Evolutionary conservation across 2,797 vertebrate species (phyloP), one percentile per base, ranked within the genome.

Genomic region (Podarcis lilfordi): DNA sequence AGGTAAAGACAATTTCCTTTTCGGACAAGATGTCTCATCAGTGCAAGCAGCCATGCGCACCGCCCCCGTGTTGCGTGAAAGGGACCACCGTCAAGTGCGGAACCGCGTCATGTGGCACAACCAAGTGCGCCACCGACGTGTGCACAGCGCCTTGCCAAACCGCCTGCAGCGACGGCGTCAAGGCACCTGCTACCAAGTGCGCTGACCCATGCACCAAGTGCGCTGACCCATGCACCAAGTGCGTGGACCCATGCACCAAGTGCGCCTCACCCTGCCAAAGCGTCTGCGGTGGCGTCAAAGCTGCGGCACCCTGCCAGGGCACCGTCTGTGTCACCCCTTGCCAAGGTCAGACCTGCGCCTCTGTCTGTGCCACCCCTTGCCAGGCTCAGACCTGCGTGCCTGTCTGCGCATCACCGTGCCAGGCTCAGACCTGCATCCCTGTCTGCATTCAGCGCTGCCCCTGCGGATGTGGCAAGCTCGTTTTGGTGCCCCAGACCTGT

Each of bases 91-190:
- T 45, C 9, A 80, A 45, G 15, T 81, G 50, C 10, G 43, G 2
- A 2, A 45, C 27, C 2, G 50, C 13, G 1, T 43, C 25, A 1
- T 59, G 35, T 19, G 43, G 74, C 27, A 3, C 29, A 1, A 2
- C 37, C 5, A 1, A 35, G 0, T 72, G 87, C 8, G 19, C 9
- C 2, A 19, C 79, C 3, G 13, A 55, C 3, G 55, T n/a, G 27
- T 27, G n/a, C 0, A 0, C 45, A 5, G 21, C 8, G 3, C 35
- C 15, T 6, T 4, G 21, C 21, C 19, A 64, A 64, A 5, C 17
- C 8, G 1, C 5, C 59, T 13, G 37, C 19, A 3, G 61, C 2
- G n/a, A 13, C 1, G 69, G 0, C 3, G 23, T 17, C 27, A 82
- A 72, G 21, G 15, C 43, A 0, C 8, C 27, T 0, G 27, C 5